Percentiles rank a stretch among this genome's conserved stretches.
Conservation (phyloP, 2,797 vertebrate species). For the Microcaecilia unicolor region DNA sequence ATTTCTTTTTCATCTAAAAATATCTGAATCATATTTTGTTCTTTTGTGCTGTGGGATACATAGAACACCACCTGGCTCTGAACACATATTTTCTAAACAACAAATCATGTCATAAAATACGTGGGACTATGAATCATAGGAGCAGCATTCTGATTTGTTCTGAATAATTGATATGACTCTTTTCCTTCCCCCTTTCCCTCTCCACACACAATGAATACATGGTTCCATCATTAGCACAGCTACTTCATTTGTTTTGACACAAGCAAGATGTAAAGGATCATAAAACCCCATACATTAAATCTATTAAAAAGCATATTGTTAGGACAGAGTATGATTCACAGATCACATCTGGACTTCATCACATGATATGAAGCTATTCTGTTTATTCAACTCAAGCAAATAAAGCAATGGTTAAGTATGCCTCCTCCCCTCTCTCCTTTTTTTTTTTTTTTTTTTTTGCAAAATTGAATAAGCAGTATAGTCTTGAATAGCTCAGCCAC, state of each 20-base stretch:
- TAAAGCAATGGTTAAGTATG: no score
- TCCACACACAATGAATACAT: conserved; percentile 33
- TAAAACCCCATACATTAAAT: conserved; percentile 24
- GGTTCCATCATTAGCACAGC: conserved; percentile 27
- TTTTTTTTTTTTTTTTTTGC: no score
- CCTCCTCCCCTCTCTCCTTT: neutral
- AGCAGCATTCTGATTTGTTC: conserved; percentile 65
- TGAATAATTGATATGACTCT: conserved; percentile 64
- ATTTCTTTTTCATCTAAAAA: conserved; percentile 30
- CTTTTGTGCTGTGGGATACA: conserved; percentile 43
- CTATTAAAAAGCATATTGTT: conserved; percentile 45
- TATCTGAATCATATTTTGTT: conserved; percentile 37
- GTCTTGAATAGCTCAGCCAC: no score
- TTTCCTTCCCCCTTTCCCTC: conserved; percentile 44
- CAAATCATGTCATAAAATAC: conserved; percentile 51
- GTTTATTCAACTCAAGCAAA: no score
- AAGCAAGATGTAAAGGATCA: conserved; percentile 33
- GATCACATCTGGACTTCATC: no score
- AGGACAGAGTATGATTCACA: no score
- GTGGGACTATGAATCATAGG: conserved; percentile 62
- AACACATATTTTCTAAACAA: conserved; percentile 39
- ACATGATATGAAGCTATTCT: no score
- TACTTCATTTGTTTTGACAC: conserved; percentile 40
- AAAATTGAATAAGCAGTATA: no score
- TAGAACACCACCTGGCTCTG: conserved; percentile 41